These are phyloP conservation scores for Argyresthia albistria DNA, from an alignment of 2,888 invertebrate genomes.

Conservation along the genomic window DNA sequence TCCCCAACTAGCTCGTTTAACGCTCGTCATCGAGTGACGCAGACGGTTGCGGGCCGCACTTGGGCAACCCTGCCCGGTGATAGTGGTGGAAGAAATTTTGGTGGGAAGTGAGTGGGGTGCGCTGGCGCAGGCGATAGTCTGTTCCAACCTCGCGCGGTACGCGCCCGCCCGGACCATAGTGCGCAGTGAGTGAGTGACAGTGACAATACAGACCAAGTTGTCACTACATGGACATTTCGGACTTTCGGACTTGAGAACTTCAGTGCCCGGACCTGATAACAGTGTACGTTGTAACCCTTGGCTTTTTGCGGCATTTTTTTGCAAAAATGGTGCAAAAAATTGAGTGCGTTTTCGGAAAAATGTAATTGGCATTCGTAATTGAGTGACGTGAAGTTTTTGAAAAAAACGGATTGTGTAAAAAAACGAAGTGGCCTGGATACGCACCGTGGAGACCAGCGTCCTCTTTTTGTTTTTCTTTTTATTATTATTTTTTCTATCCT, in stretches of 20 bases:
- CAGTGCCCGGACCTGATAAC: neutral
- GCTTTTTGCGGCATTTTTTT: neutral
- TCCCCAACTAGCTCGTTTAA: neutral
- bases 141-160: slow-evolving; percentile 48
- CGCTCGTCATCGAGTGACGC: neutral
- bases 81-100: slow-evolving; percentile 60
- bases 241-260: neutral
- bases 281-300: slow-evolving; percentile 4
- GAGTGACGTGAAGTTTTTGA: slow-evolving; percentile 59
- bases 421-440: slow-evolving; percentile 28
- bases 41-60: slow-evolving; percentile 39
- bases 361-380: slow-evolving; percentile 66
- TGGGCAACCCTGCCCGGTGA: slow-evolving; percentile 40
- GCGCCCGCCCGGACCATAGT: slow-evolving; percentile 30
- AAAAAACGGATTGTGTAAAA: slow-evolving; percentile 32
- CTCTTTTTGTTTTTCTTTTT: slow-evolving; percentile 26
- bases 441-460: slow-evolving; percentile 40
- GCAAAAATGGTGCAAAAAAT: slow-evolving; percentile 19
- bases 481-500: slow-evolving; percentile 22
- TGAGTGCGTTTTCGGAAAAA: slow-evolving; percentile 42
- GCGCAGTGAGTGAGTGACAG: neutral
- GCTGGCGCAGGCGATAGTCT: slow-evolving; percentile 58
- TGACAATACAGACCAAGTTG: slow-evolving; percentile 19
- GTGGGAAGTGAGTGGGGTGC: slow-evolving; percentile 71
- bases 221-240: neutral